Percentiles rank a stretch among this genome's conserved stretches.
Conservation (phyloP, 2,888 invertebrate species). For the Agonopterix arenella region DNA sequence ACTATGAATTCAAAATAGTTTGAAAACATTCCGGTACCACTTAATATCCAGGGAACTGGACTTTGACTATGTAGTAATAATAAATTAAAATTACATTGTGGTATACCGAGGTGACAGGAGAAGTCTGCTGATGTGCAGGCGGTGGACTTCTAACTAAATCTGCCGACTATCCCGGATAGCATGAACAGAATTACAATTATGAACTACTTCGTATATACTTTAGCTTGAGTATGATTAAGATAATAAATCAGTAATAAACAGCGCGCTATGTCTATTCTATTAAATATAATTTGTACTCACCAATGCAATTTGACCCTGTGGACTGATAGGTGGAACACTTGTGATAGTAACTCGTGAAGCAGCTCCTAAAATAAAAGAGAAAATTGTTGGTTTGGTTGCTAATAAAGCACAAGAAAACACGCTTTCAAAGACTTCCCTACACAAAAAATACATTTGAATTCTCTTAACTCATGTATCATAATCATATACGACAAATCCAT, state of each 20-base stretch:
- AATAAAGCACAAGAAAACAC: too few species aligned
- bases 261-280: too few species aligned
- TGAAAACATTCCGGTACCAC: too few species aligned
- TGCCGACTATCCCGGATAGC: slow-evolving; percentile 77
- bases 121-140: slow-evolving; percentile 89
- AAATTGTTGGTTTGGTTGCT: neutral
- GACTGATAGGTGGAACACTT: slow-evolving; percentile 78
- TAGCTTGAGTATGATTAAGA: neutral
- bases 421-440: too few species aligned
- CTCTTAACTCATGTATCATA: too few species aligned
- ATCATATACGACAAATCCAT: too few species aligned
- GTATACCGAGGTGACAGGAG: slow-evolving; percentile 83
- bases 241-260: too few species aligned
- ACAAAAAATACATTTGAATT: too few species aligned
- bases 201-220: slow-evolving; percentile 1
- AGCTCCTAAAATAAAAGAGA: slow-evolving; percentile 39
- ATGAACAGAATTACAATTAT: slow-evolving; percentile 44
- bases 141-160: slow-evolving; percentile 85
- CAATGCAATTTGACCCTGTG: slow-evolving; percentile 78
- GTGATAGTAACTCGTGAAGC: slow-evolving; percentile 71
- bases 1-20: too few species aligned
- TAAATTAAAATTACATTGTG: slow-evolving; percentile 38
- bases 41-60: too few species aligned
- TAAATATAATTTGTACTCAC: slow-evolving; percentile 67
- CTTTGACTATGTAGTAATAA: neutral